phyloP scores from a whole-genome alignment of 2,113 vertebrate species.

The Nesoenas mayeri region DNA sequence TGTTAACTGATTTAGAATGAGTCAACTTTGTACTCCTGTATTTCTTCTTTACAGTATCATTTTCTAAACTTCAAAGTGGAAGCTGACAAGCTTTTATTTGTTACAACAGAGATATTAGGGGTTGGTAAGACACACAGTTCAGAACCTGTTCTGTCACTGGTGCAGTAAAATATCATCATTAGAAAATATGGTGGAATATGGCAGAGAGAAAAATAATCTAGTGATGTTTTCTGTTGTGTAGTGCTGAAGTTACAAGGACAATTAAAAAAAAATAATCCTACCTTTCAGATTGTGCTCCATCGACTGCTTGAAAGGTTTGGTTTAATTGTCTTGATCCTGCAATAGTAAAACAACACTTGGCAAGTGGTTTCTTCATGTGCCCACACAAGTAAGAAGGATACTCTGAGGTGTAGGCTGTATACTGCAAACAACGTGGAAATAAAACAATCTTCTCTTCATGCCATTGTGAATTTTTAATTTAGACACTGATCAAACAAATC shows the following conservation, averaged over 20 bases:
- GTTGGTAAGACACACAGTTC: background rate
- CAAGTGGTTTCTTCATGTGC: background rate
- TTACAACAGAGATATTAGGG: background rate
- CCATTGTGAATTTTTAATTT: background rate
- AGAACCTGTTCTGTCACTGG: background rate
- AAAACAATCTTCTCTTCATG: background rate
- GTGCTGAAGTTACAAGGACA: background rate
- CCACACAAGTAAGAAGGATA: background rate
- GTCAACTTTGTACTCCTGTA: background rate
- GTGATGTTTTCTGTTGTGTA: background rate
- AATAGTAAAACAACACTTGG: conserved; percentile 33
- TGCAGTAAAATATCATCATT: background rate
- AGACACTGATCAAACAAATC: background rate
- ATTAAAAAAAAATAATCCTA: conserved; percentile 13
- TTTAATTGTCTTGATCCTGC: conserved; percentile 47
- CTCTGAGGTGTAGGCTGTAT: background rate
- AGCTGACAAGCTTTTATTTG: background rate
- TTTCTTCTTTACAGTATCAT: background rate
- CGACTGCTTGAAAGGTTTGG: conserved; percentile 7
- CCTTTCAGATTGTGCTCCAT: conserved; percentile 56
- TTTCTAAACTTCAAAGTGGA: background rate
- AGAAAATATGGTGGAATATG: background rate
- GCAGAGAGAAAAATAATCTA: background rate
- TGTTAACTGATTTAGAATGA: background rate
- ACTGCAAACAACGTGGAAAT: background rate